Percentiles rank a stretch among this genome's conserved stretches.
These are phyloP conservation scores for Typhlichthys subterraneus DNA, from an alignment of 2,797 vertebrate genomes.

Conservation along the genomic window DNA sequence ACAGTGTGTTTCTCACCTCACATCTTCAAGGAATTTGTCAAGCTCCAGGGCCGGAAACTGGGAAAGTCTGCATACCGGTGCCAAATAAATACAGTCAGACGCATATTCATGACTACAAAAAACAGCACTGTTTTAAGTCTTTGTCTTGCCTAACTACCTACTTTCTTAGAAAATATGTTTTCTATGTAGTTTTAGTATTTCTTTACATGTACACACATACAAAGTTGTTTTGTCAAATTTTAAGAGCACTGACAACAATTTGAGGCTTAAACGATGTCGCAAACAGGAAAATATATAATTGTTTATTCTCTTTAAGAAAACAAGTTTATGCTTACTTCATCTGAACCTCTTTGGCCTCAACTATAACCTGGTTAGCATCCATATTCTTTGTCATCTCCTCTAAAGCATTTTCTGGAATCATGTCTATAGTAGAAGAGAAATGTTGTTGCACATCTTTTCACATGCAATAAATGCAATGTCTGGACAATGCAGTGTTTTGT, in stretches of 20 bases:
- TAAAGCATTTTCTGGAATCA: conserved; percentile 98
- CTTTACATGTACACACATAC: too few species aligned
- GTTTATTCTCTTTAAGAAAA: too few species aligned
- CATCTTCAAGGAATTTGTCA: conserved; percentile 98
- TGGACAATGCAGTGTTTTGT: too few species aligned
- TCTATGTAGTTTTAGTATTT: too few species aligned
- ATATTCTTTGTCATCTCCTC: conserved; percentile 99
- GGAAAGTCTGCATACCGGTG: conserved; percentile 82
- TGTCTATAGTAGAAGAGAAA: conserved; percentile 75
- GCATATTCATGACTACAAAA: background rate
- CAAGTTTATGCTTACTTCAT: conserved; percentile 85
- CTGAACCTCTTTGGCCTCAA: conserved; percentile 89
- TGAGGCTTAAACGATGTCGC: too few species aligned
- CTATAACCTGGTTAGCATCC: conserved; percentile 91
- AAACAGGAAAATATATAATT: too few species aligned
- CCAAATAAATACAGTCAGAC: background rate
- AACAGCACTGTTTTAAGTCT: background rate
- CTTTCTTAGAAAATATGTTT: too few species aligned
- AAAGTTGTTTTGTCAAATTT: too few species aligned
- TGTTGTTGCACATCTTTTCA: background rate
- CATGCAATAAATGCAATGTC: too few species aligned
- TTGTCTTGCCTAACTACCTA: too few species aligned
- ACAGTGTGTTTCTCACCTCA: conserved; percentile 78
- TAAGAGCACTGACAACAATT: too few species aligned
- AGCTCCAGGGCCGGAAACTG: conserved; percentile 95